phyloP scores from a whole-genome alignment of 2,113 vertebrate genomes.

The Datnioides undecimradiatus region DNA sequence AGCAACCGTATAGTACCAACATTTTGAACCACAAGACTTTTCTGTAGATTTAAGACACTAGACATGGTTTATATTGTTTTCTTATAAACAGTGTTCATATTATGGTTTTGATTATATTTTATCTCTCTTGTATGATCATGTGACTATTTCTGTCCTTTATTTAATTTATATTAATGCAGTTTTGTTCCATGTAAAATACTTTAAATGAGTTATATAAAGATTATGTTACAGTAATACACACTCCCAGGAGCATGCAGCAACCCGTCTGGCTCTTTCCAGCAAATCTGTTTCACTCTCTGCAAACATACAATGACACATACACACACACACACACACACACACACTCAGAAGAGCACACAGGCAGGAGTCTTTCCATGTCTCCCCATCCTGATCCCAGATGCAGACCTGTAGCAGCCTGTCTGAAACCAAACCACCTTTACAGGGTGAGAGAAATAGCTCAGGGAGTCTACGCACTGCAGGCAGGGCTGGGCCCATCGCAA shows the following conservation, averaged over 20 bases:
- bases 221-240: slow-evolving; percentile 44
- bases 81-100: neutral
- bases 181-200: neutral
- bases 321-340: slow-evolving; percentile 25
- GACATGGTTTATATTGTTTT: neutral
- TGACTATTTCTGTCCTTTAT: neutral
- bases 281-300: slow-evolving; percentile 60
- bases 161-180: neutral
- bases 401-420: slow-evolving; percentile 75
- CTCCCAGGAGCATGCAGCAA: slow-evolving; percentile 53
- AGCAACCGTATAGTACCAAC: neutral
- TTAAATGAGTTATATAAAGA: slow-evolving; percentile 39
- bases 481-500: slow-evolving; percentile 61
- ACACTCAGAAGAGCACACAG: neutral
- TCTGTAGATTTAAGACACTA: neutral
- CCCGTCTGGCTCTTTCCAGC: slow-evolving; percentile 41
- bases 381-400: slow-evolving; percentile 46
- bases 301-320: slow-evolving; percentile 57
- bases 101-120: neutral
- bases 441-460: slow-evolving; percentile 62
- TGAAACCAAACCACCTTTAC: slow-evolving; percentile 62
- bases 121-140: neutral
- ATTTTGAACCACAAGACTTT: neutral
- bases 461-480: slow-evolving; percentile 56
- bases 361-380: slow-evolving; percentile 24